Base-by-base conservation (phyloP, 2,888 invertebrate species). In the Petrolisthes manimaculis region DNA sequence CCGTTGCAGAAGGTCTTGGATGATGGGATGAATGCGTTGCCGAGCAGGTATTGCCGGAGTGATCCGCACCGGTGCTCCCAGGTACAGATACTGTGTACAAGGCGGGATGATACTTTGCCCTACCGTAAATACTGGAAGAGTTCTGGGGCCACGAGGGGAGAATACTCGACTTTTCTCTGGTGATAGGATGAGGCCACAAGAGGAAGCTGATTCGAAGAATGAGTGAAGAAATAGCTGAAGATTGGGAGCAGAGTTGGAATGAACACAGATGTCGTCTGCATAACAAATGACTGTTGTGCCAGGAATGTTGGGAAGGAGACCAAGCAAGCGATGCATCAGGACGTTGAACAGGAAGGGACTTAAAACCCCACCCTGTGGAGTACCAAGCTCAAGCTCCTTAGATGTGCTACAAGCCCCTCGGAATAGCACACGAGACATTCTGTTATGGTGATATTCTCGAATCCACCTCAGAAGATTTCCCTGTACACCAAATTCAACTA, bases 131-230 rank as follows among this genome's bases (percentile, higher is more conserved):
- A 18, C 51, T 61, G 37, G 37, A 5, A 51, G 9, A 1, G 24
- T 6, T 54, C 14, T 54, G 21, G 79, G 54, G 4, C n/a, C n/a
- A 12, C 79, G 24, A n/a, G 79, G 79, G n/a, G 75, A 75, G 75
- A 75, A 79, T 12, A 79, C n/a, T 53, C 79, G 8, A 37, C 79
- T 3, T 53, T 75, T 79, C 12, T 79, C 1, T 79, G 37, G 9
- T 8, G 51, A 53, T 12, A 79, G 79, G 79, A 79, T 79, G 79
- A 79, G 51, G n/a, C 79, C 79, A 79, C 79, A 79, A 54, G 21
- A 9, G 75, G 75, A 75, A 24, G 75, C 9, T 37, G 75, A 75
- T 37, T n/a, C 18, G 21, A 18, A 79, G 79, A 79, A 79, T 37
- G 53, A 2, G 37, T 79, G 18, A 53, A 79, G 79, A 12, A 53